Evolutionary conservation across 2,113 vertebrate genomes (phyloP), one percentile per base, ranked within the genome.

Genomic region (Sylvia atricapilla): DNA sequence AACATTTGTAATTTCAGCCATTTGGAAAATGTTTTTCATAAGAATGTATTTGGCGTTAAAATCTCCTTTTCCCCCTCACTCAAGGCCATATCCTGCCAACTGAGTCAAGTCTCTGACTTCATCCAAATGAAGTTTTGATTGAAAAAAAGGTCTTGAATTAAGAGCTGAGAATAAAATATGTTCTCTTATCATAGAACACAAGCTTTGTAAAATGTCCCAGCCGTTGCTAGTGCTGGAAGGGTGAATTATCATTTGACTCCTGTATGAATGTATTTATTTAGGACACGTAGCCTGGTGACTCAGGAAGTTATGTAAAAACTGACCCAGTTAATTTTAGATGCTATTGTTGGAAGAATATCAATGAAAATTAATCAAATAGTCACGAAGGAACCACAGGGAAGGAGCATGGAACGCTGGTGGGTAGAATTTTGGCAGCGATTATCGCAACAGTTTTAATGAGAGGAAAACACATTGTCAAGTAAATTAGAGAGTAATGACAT

Each of bases 341-440:
- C 95, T 96, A 89, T 96, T 97, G 95, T 97, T 97, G 96, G 96
- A 97, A 93, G 69, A 88, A 84, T 95, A 97, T 96, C 95, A 97
- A 95, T 97, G 95, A 96, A 96, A 97, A 97, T 96, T 96, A 97
- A 97, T 97, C 96, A 97, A 97, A 94, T 72, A 94, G 93, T 97
- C 96, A 96, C 30, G 31, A 95, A 97, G 55, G 87, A 96, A 92
- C 90, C 92, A 52, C 79, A 96, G 93, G 84, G 88, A 96, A 84
- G 90, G 68, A 84, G 53, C 25, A 30, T 39, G 76, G 87, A 85
- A 95, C 90, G 93, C 56, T 93, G 90, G 78, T 85, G 79, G 92
- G 83, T 94, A 91, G 77, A 75, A 15, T 94, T 84, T 79, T 96
- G 93, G 91, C 90, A 97, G 49, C 0, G 2, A 63, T 72, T 63